Evolutionary conservation across 2,888 invertebrate genomes (phyloP).

Genomic region (Amiota minor): DNA sequence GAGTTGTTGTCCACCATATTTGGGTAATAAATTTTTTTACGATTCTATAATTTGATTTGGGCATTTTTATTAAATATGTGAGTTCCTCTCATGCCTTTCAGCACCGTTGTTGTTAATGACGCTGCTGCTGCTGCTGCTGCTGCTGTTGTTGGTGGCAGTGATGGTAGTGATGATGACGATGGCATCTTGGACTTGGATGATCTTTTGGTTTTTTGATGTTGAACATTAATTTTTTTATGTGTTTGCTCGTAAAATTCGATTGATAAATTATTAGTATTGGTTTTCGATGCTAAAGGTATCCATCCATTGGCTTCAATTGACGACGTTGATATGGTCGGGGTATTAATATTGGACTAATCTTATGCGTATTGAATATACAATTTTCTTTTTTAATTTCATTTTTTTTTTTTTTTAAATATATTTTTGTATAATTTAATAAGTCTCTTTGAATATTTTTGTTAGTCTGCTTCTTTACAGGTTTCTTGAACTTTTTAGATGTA

Average conservation of each 20-base stretch:
- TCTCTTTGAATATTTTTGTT: too few relatives aligned
- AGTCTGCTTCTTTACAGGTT: too few relatives aligned
- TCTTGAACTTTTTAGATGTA: too few relatives aligned
- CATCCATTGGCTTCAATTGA: too few relatives aligned
- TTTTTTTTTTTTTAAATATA: too few relatives aligned
- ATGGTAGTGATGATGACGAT: constrained; percentile 26
- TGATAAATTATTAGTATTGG: constrained; percentile 66
- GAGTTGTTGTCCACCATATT: constrained; percentile 7
- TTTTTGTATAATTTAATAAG: too few relatives aligned
- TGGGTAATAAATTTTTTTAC: constrained; percentile 68
- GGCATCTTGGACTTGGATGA: neutral
- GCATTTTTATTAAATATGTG: constrained; percentile 58
- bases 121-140: constrained; percentile 27
- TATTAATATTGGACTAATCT: too few relatives aligned
- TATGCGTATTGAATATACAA: too few relatives aligned
- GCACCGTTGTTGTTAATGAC: neutral
- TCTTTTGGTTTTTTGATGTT: constrained; percentile 54
- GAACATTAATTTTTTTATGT: constrained; percentile 63
- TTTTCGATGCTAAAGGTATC: neutral
- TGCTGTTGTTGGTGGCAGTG: neutral
- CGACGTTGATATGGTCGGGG: too few relatives aligned
- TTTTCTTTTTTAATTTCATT: too few relatives aligned
- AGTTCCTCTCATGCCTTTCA: too few relatives aligned
- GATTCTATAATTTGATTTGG: constrained; percentile 72
- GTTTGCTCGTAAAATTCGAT: constrained; percentile 61